phyloP scores from a whole-genome alignment of 1,140 invertebrate species.

The Orius laevigatus region DNA sequence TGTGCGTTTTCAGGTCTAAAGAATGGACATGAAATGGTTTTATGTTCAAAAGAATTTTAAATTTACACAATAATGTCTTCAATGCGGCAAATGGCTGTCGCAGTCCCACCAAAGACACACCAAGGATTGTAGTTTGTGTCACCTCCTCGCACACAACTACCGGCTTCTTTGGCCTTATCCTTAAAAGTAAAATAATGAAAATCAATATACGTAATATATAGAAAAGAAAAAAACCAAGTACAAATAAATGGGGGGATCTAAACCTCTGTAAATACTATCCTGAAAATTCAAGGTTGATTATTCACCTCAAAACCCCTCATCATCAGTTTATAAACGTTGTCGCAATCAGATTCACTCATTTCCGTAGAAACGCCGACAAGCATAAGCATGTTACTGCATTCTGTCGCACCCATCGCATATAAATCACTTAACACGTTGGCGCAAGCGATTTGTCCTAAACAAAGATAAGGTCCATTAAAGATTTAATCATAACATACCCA shows the following conservation, averaged over 20 bases:
- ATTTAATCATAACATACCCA: slow-evolving; percentile 64
- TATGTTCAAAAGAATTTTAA: slow-evolving; percentile 20
- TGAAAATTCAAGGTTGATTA: too few species aligned
- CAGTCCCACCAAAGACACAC: slow-evolving; percentile 94
- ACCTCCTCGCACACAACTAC: slow-evolving; percentile 83
- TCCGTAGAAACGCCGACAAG: slow-evolving; percentile 80
- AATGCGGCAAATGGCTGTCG: slow-evolving; percentile 82
- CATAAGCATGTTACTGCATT: slow-evolving; percentile 99
- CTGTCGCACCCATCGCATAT: slow-evolving; percentile 96
- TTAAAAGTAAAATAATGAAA: slow-evolving; percentile 24
- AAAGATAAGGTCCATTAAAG: too few species aligned
- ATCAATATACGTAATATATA: too few species aligned
- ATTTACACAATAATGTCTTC: slow-evolving; percentile 71
- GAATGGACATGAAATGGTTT: not conserved
- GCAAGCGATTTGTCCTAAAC: slow-evolving; percentile 64
- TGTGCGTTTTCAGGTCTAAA: slow-evolving; percentile 82
- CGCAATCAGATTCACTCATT: slow-evolving; percentile 88
- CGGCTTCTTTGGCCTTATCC: slow-evolving; percentile 83
- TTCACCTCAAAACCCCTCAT: slow-evolving; percentile 71
- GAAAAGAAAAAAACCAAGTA: not conserved
- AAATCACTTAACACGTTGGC: slow-evolving; percentile 97
- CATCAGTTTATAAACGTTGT: slow-evolving; percentile 85
- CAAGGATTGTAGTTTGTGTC: slow-evolving; percentile 96
- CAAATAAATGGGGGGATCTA: not conserved
- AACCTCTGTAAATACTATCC: slow-evolving; percentile 18